Evolutionary conservation across 2,888 invertebrate species (phyloP).

Genomic region (Drosophila koepferae): DNA sequence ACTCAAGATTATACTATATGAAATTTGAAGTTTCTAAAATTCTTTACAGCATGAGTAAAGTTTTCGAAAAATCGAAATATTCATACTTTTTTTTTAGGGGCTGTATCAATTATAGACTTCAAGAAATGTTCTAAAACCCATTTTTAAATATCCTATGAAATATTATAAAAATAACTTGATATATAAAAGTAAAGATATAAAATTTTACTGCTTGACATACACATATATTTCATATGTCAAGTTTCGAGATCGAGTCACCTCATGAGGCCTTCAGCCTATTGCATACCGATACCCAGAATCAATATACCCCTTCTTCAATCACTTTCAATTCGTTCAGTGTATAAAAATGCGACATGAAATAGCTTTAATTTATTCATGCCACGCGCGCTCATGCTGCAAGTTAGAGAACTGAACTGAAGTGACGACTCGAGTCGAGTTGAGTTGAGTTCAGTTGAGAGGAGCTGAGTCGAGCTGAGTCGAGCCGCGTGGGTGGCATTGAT

Average conservation of each 20-base stretch:
- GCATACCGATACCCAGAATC: background rate
- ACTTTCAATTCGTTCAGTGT: background rate
- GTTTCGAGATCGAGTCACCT: background rate
- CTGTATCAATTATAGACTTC: background rate
- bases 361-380: conserved; percentile 76
- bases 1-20: background rate
- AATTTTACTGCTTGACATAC: background rate
- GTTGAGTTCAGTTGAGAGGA: background rate
- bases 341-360: conserved; percentile 61
- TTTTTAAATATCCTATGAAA: too few relatives aligned
- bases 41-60: background rate
- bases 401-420: conserved; percentile 14
- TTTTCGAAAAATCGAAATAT: background rate
- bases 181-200: too few relatives aligned
- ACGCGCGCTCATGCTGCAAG: conserved; percentile 64
- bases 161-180: too few relatives aligned
- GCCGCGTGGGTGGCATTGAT: conserved; percentile 46
- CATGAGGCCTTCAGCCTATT: background rate
- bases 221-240: background rate
- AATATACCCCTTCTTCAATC: background rate
- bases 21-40: background rate
- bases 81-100: background rate
- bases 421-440: too few relatives aligned
- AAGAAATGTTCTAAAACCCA: too few relatives aligned
- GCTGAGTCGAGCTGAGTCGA: too few relatives aligned